Base-by-base conservation (phyloP, 1,140 invertebrate genomes). In the Drosophila kohkoa region DNA sequence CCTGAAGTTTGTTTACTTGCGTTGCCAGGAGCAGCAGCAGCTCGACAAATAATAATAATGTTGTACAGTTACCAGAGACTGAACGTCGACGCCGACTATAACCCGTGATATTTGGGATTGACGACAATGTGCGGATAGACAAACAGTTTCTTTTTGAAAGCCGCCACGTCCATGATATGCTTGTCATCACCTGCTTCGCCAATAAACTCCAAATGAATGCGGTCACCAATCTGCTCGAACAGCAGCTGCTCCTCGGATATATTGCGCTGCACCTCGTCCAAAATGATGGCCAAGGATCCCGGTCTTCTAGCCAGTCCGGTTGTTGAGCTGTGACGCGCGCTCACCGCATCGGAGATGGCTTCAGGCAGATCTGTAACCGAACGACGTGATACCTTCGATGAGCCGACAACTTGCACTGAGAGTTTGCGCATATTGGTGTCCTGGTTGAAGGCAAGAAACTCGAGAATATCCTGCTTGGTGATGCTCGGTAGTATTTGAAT, bases 91-190 rank as follows among this genome's bases (percentile, higher is more conserved):
- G 11, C 6, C 1, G 15, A 5, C 51, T 54, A 35, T 1, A 54
- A 2, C 2, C 28, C 51, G 4, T 30, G 11, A 45, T 30, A 11
- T 8, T 69, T 81, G 6, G 82, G 82, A 60, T 87, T 77, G 7
- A 75, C 79, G 8, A 55, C 77, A 4, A 89, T 65, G n/a, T 88
- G 59, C 1, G 93, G 93, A 78, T 85, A 93, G 1, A 90, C 70
- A 45, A 82, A 65, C 0, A 94, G 65, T 5, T 62, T 59, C 25
- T 81, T 82, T 52, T 93, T 93, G 48, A 92, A 92, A 0, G 54
- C 65, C 11, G 64, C 38, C 46, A 92, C 89, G 15, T 91, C 68
- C 15, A 65, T 68, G n/a, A 92, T 91, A 20, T 81, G 73, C 20
- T 66, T 35, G 1, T 72, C 64, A 43, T 91, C 74, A 6, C 57